Evolutionary conservation across 2,888 invertebrate species (phyloP), one percentile per base, ranked within the genome.

Genomic region (Camptogramma bilineatum): DNA sequence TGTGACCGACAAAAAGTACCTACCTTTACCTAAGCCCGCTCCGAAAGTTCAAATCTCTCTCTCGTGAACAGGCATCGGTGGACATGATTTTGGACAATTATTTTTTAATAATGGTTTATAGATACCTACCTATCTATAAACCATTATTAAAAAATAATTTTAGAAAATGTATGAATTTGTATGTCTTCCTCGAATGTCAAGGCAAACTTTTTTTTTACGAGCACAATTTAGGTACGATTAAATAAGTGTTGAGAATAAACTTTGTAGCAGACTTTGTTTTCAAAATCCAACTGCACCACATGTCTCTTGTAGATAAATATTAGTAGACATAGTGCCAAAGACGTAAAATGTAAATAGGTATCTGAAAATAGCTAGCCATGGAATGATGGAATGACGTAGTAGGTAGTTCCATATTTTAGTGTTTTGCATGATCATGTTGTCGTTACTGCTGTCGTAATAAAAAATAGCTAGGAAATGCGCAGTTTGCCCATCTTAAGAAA

Each of bases 341-440:
- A 86, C 90, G 89, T 83, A 86, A 82, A 42, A 84, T 81, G 76
- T 86, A 83, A 68, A 83, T n/a, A 91, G 90, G 89, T 89, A 87
- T 78, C 86, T 83, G 83, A 82, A 83, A 82, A 80, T 78, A 71
- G 74, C 75, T 80, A 78, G 76, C 76, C 80, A 78, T 78, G 77
- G 80, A 78, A 82, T 87, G 85, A 78, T 78, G 77, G 80, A 78
- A 82, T 87, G 85, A 81, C 84, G 87, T 80, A 28, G 28, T n/a
- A 79, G 44, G 2, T 16, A 47, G 79, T 77, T 77, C 74, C 66
- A 73, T 82, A 83, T 83, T 86, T 86, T 79, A 77, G 76, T 73
- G 71, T 72, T 76, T 68, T 74, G 72, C 74, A 68, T 68, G 71
- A 76, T 71, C 69, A 64, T 69, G 8, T 16, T 44, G 71, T 69